Base-by-base conservation (phyloP, 2,113 vertebrate species). In the Cygnus buccinator region DNA sequence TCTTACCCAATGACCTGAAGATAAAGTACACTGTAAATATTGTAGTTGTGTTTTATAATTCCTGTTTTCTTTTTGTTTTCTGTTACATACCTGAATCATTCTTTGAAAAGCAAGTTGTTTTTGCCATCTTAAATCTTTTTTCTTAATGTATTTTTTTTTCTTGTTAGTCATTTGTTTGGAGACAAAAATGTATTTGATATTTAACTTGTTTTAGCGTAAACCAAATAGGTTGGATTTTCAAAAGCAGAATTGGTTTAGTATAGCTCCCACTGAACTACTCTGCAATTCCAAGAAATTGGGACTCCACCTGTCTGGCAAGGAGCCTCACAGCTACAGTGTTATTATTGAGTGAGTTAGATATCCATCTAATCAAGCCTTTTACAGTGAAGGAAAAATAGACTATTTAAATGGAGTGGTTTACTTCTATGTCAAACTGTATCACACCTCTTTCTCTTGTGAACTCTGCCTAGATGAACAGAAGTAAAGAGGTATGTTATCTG, bases 1-100 rank as follows among this genome's bases (percentile, higher is more conserved):
- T 88, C 79, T 92, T 93, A 55, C 48, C 95, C 8, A 55, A 26
- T 59, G 54, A 71, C 79, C 11, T 72, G 81, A 95, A 93, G 43
- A 80, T 83, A 81, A 29, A 43, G 5, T 13, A 65, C 52, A 77
- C 15, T 74, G 33, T 58, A 90, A 68, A 58, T 63, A 83, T 66
- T 59, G 22, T 59, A 61, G 23, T 21, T 82, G 19, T 73, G 17
- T 37, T 87, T 35, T 35, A 93, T 41, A 71, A 28, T 57, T 48
- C 67, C 10, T 52, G 1, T 54, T 79, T 76, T 25, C 3, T 48
- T 88, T 54, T 59, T 90, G 10, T 7, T 66, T 84, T 55, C 26
- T 72, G 1, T 37, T 71, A 13, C 7, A 4, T 75, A 78, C 44
- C 61, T 81, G 33, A 61, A 57, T 72, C 57, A 55, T 7, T 3